Conservation (phyloP, 2,888 invertebrate species). For the Achlya flavicornis region DNA sequence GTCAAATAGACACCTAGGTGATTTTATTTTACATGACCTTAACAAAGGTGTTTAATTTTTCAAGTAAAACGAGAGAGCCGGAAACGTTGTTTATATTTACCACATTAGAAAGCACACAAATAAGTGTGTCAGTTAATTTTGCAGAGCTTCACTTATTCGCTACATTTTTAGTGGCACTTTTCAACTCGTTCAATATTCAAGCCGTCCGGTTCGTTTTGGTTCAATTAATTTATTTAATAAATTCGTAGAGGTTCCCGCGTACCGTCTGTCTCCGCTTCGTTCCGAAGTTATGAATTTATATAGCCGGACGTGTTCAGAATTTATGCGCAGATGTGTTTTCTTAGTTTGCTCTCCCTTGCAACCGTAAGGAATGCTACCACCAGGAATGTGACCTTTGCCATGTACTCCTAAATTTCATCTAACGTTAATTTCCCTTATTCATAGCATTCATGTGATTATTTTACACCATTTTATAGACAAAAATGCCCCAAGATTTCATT, state of each 20-base stretch:
- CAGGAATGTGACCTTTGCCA: slow-evolving; percentile 45
- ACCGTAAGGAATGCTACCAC: slow-evolving; percentile 48
- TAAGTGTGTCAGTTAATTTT: slow-evolving; percentile 7
- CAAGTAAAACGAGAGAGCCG: no score
- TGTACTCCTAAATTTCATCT: slow-evolving; percentile 16
- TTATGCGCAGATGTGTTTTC: slow-evolving; percentile 72
- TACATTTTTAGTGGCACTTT: slow-evolving; percentile 35
- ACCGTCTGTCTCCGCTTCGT: slow-evolving; percentile 70
- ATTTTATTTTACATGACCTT: no score
- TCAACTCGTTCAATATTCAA: slow-evolving; percentile 60
- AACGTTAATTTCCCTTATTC: slow-evolving; percentile 6
- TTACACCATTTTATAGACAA: background rate
- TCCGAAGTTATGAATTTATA: slow-evolving; percentile 79
- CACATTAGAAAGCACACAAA: slow-evolving; percentile 19
- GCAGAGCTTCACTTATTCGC: slow-evolving; percentile 15
- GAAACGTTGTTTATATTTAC: slow-evolving; percentile 1
- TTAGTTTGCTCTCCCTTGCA: slow-evolving; percentile 59
- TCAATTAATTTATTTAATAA: slow-evolving; percentile 80
- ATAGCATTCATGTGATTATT: background rate
- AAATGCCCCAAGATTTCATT: background rate
- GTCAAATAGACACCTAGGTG: no score
- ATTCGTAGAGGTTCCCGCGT: slow-evolving; percentile 66
- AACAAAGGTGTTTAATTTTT: background rate
- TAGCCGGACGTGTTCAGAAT: slow-evolving; percentile 76
- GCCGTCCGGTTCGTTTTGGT: slow-evolving; percentile 66